Evolutionary conservation across 2,888 invertebrate genomes (phyloP), one percentile per base, ranked within the genome.

Genomic region (Seladonia tumulorum): DNA sequence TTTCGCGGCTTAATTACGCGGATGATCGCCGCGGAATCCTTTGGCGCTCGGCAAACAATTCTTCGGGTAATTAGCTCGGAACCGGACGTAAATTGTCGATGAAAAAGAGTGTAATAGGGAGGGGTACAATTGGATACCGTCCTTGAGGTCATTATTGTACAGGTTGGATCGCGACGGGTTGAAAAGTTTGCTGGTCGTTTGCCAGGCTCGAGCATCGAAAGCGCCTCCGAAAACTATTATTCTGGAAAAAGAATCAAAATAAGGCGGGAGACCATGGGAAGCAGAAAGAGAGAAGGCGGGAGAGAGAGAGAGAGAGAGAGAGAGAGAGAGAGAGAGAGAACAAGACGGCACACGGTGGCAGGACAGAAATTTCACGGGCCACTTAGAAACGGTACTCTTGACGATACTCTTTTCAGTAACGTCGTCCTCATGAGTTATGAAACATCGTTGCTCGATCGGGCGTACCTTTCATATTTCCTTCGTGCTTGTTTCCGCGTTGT

Each of bases 391-490:
- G 87, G 81, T 87, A 76, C 81, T 79, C 75, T 78, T 82, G 79
- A 83, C 81, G 85, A 86, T 83, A 35, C 35, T 76, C 80, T 77
- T 76, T 87, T 81, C 82, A 68, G 29, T 60, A 12, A 45, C 71
- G 76, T 81, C 76, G 63, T 76, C 57, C 77, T 73, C 76, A 45
- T 70, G 80, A 77, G 86, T 85, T 82, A 81, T 88, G 76, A 87
- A 86, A 88, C 86, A 86, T 83, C 63, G 71, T 49, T 72, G 78
- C 80, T 74, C 87, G 87, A 84, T 81, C 85, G 76, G 68, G 81
- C 81, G 81, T 85, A 71, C 63, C 85, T 85, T 85, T 85, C 81
- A 75, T 77, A 88, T 87, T 89, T 90, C 81, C 70, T 81, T 66
- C 53, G 63, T 35, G 29, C 63, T 66, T 57, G 76, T 47, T 72